A percentile compares a stretch with the other conserved stretches of the same genome.
phyloP scores from a whole-genome alignment of 2,888 invertebrate genomes.

The Hartigia nigra region DNA sequence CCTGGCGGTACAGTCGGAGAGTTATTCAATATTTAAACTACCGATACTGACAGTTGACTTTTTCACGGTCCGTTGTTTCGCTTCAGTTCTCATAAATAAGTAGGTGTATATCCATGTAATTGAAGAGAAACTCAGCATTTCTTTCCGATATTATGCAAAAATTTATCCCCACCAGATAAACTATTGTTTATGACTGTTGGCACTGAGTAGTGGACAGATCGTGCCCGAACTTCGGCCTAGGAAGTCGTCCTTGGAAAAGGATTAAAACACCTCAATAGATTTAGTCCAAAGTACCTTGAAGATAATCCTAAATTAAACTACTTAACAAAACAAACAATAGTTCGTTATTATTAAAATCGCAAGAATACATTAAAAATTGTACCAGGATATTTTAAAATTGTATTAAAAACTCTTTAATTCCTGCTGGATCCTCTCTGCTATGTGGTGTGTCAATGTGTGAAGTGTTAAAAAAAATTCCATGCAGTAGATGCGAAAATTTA shows the following conservation, averaged over 20 bases:
- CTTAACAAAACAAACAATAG: not conserved
- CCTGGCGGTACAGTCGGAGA: not conserved
- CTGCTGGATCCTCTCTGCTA: not conserved
- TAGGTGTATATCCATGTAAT: conserved; percentile 51
- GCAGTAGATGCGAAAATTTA: not conserved
- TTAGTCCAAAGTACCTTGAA: not conserved
- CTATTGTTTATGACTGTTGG: conserved; percentile 50
- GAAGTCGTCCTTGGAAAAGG: conserved; percentile 2
- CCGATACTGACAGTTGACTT: not conserved
- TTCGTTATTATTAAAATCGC: not conserved
- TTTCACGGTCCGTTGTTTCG: conserved; percentile 46
- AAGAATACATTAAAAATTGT: not conserved
- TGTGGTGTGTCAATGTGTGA: conserved; percentile 9
- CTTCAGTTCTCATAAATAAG: conserved; percentile 63
- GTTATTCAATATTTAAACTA: conserved; percentile 7
- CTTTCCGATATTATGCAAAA: conserved; percentile 63
- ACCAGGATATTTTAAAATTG: conserved; percentile 11
- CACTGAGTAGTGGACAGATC: conserved; percentile 40
- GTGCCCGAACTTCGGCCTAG: conserved; percentile 25
- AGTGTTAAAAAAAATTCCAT: not conserved
- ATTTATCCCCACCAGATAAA: conserved; percentile 44
- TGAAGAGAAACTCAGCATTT: conserved; percentile 58
- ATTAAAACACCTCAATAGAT: not conserved
- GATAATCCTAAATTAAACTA: not conserved
- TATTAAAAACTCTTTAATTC: not conserved